These are phyloP conservation scores for Enhydra lutris DNA, from an alignment of 2,113 vertebrate species.

Conservation along the genomic window DNA sequence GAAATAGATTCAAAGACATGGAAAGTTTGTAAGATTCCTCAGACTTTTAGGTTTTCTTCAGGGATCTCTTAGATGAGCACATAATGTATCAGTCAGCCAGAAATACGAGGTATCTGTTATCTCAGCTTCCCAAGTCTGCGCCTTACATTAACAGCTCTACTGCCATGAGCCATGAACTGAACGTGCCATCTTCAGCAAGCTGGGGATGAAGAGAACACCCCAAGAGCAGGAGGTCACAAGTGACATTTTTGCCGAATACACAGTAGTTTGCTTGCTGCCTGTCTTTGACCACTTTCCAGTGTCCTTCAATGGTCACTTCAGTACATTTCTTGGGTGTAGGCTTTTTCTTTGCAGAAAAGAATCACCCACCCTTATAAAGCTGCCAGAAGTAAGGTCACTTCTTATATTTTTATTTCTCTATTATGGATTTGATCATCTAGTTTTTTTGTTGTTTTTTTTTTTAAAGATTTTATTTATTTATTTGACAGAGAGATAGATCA, in stretches of 20 bases:
- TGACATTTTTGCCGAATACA: neutral
- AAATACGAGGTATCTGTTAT: neutral
- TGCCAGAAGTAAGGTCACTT: neutral
- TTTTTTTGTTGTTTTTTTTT: too few relatives aligned
- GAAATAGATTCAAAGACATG: neutral
- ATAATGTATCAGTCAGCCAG: neutral
- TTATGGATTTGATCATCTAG: neutral
- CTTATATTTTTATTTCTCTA: neutral
- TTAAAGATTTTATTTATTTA: too few relatives aligned
- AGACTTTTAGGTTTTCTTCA: neutral
- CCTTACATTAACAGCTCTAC: neutral
- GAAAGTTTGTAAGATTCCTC: neutral
- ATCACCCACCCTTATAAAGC: neutral
- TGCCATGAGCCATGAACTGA: neutral
- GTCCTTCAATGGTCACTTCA: neutral
- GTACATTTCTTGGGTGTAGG: neutral
- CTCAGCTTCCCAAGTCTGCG: neutral
- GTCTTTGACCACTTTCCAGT: neutral
- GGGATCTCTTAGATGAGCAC: neutral
- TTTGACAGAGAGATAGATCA: too few relatives aligned
- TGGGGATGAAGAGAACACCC: neutral
- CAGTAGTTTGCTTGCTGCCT: neutral
- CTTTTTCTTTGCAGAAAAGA: neutral
- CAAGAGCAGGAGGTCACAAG: neutral
- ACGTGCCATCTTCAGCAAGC: neutral